Evolutionary conservation across 2,888 invertebrate species (phyloP).

Genomic region (Luperina nickerlii): DNA sequence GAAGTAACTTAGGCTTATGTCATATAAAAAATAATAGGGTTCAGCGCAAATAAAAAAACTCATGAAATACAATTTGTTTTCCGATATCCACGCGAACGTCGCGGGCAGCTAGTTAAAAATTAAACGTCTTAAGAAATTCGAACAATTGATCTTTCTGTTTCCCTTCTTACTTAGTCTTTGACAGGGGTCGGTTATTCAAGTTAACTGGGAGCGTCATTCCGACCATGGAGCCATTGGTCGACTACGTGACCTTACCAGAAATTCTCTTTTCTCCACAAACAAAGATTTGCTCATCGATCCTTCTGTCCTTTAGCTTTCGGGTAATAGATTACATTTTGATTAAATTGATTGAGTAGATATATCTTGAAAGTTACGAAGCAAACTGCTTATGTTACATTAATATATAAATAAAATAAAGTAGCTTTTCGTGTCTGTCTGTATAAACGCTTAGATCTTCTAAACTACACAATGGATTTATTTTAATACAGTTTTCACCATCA

Average conservation of each 20-base stretch:
- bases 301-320: conserved; percentile 1
- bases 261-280: conserved; percentile 59
- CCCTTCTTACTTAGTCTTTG: conserved; percentile 68
- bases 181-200: conserved; percentile 71
- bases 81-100: neutral
- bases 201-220: conserved; percentile 76
- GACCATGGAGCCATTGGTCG: conserved; percentile 78
- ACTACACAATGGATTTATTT: neutral
- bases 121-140: neutral
- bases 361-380: neutral
- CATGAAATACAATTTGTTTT: neutral
- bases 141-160: conserved; percentile 13
- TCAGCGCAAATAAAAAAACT: neutral
- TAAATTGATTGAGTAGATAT: neutral
- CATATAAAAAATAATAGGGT: neutral
- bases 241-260: conserved; percentile 81
- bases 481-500: neutral
- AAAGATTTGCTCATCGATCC: conserved; percentile 47
- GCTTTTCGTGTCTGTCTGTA: neutral
- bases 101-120: neutral
- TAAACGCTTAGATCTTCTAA: neutral
- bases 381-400: neutral
- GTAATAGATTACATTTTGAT: conserved; percentile 8
- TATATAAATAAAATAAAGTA: neutral
- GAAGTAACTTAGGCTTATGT: too few relatives aligned